phyloP scores from a whole-genome alignment of 2,797 vertebrate species.

The Lepus oiostolus region DNA sequence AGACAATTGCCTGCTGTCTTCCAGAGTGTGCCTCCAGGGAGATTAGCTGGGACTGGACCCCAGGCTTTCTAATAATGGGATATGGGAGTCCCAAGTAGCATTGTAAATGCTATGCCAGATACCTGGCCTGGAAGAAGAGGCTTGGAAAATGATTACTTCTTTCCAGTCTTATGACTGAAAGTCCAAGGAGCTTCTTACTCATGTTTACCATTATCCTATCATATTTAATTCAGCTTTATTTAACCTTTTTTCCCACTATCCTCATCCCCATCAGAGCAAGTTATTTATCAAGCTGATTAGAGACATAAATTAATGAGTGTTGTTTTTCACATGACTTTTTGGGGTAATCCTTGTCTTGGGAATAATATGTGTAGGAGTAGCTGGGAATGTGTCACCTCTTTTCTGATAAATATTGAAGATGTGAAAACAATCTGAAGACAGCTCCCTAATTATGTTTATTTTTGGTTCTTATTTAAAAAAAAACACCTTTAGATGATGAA shows the following conservation, averaged over 20 bases:
- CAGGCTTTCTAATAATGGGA: no score
- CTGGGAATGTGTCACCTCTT: background rate
- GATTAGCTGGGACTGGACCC: no score
- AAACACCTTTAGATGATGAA: background rate
- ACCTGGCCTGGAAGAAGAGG: background rate
- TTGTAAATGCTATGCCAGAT: no score
- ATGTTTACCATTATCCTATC: background rate
- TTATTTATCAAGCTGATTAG: background rate
- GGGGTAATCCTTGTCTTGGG: background rate
- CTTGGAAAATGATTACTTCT: background rate
- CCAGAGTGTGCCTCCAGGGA: no score
- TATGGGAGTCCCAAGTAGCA: no score
- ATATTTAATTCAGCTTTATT: background rate
- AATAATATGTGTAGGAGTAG: background rate
- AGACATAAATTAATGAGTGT: background rate
- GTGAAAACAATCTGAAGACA: background rate
- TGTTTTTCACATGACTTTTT: slow-evolving; percentile 3
- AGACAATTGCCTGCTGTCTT: no score
- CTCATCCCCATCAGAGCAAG: background rate
- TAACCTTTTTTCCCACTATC: background rate
- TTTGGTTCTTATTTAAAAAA: background rate
- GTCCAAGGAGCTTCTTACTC: background rate
- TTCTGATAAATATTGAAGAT: background rate
- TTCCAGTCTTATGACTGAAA: background rate
- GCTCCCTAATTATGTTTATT: background rate